These are phyloP conservation scores for Tuta absoluta DNA, from an alignment of 2,888 invertebrate genomes.

Conservation along the genomic window DNA sequence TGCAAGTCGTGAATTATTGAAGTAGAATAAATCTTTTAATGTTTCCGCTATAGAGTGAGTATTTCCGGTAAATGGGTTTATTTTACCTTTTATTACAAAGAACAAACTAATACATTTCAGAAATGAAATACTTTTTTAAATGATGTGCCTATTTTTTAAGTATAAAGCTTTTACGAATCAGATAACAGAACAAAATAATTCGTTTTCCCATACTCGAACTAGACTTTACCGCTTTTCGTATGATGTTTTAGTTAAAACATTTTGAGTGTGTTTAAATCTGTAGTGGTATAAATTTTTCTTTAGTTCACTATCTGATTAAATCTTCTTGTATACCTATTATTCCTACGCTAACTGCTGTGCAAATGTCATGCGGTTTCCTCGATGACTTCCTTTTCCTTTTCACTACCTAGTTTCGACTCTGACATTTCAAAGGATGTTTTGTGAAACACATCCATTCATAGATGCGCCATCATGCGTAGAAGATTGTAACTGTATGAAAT, in stretches of 20 bases:
- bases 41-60: not conserved
- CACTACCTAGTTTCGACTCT: constrained; percentile 29
- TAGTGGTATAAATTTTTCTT: not conserved
- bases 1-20: constrained; percentile 24
- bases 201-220: not conserved
- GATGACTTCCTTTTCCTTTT: constrained; percentile 42
- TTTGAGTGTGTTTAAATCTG: not conserved
- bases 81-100: not conserved
- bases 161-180: too few species aligned
- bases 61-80: not conserved
- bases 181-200: not conserved
- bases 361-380: constrained; percentile 38
- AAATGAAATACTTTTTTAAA: not conserved
- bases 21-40: constrained; percentile 23
- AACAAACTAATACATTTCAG: not conserved
- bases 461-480: constrained; percentile 4
- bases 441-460: constrained; percentile 12
- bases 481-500: constrained; percentile 16
- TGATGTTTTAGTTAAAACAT: not conserved
- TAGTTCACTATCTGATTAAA: not conserved
- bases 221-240: not conserved
- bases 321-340: not conserved
- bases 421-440: constrained; percentile 31
- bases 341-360: constrained; percentile 26
- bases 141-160: not conserved